Base-by-base conservation (phyloP, 2,113 vertebrate genomes). In the Podarcis raffonei region DNA sequence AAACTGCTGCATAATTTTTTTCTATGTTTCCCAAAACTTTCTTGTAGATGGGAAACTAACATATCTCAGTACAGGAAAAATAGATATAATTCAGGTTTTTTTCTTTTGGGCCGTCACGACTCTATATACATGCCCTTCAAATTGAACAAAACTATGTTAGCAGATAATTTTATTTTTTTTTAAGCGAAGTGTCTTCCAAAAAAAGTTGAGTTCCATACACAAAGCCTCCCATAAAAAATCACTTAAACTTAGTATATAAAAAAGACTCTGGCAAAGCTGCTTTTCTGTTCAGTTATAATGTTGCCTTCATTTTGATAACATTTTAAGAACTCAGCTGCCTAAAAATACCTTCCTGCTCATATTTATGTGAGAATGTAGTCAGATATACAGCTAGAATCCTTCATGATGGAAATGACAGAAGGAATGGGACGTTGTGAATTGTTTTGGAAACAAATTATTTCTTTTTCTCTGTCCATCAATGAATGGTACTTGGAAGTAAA, bases 171-270 rank as follows among this genome's bases (percentile, higher is more conserved):
- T n/a, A 37, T 37, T 37, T 37, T 37, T 12, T 53, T 12, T 53
- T 53, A 92, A 90, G 35, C 77, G 81, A 76, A 89, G 48, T 89
- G 15, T 95, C 94, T 95, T 90, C 87, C 91, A 89, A 92, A 88
- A 93, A 91, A 93, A 93, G 90, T 80, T 92, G 65, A 94, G 92
- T 15, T 18, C 59, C 59, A 53, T 53, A 53, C 65, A 48, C 83
- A 53, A 11, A 53, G 90, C 92, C 89, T 27, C 88, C 88, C 78
- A n/a, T n/a, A 89, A 87, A 81, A 90, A 39, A 22, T 66, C 37
- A 30, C 35, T 68, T 66, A 9, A 39, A 59, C 11, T 87, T 88
- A 87, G 80, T 91, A 59, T 72, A 27, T 76, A 79, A 66, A 92
- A 76, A 88, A 48, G 85, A 37, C 89, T 74, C 59, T 25, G 8